Base-by-base conservation (phyloP, 2,888 invertebrate genomes). In the Coleophora flavipennella region DNA sequence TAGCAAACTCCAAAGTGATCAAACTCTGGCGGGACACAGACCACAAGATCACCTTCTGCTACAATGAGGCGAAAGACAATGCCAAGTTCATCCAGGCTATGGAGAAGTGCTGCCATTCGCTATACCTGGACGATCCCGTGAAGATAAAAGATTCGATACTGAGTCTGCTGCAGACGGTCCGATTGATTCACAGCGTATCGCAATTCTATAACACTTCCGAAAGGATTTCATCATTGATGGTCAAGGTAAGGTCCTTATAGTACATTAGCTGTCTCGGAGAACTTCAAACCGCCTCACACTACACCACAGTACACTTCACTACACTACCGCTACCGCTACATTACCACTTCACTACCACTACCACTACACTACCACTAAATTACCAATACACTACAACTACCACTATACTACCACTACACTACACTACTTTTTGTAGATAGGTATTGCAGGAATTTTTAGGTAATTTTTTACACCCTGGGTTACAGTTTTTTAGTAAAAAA, bases 151-250 rank as follows among this genome's bases (percentile, higher is more conserved):
- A 95, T 57, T 95, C 94, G 0, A 92, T 97, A 45, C 85, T 96
- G 40, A 94, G 95, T 41, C 80, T 97, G 25, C 80, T 97, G 48
- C 96, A 97, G 80, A 96, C 96, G 0, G 96, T 98, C 9, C 86
- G 96, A 29, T 85, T 97, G 52, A 97, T 97, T 57, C 96, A 97
- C 67, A 95, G 93, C 61, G 95, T 97, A 4, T 97, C 97, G 0
- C 93, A 95, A 67, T 97, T 96, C 74, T 98, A 97, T 67, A 97
- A 97, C 63, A 97, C 97, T 0, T 96, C 97, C 0, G 97, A 98
- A 76, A 89, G 97, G 56, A 97, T 97, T 42, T 97, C 97, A 0
- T 96, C 97, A 0, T 85, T 98, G 11, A 96, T 98, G 92, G 96
- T 98, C 33, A 98, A 98, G 88, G 93, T 93, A 73, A 47, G 55